These are phyloP conservation scores for Australoheros facetus DNA, from an alignment of 2,797 vertebrate genomes.

Conservation along the genomic window DNA sequence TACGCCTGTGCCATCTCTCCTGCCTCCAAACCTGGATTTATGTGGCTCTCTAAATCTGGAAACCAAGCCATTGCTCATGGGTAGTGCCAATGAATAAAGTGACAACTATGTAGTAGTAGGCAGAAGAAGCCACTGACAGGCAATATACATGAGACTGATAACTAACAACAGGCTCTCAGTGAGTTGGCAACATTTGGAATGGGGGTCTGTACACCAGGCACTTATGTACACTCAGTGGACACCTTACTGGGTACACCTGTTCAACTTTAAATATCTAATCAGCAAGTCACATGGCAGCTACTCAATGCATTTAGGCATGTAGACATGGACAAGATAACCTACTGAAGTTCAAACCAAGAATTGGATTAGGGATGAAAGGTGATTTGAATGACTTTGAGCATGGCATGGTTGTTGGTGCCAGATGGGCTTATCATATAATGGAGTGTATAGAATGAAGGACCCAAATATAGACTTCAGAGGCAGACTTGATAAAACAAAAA, in stretches of 20 bases:
- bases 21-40: background rate
- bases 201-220: background rate
- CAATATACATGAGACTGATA: background rate
- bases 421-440: no score
- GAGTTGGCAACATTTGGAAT: background rate
- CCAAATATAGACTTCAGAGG: no score
- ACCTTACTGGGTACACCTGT: background rate
- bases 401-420: no score
- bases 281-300: background rate
- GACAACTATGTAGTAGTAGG: background rate
- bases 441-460: no score
- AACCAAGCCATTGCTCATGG: background rate
- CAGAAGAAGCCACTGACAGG: background rate
- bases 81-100: background rate
- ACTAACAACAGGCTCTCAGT: background rate
- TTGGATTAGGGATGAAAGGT: no score
- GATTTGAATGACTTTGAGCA: no score
- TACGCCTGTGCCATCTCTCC: background rate
- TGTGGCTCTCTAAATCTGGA: background rate
- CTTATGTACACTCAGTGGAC: background rate
- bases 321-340: background rate
- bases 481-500: no score
- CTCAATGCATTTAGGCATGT: background rate
- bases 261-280: background rate
- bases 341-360: background rate